Percentiles rank a stretch among this genome's conserved stretches.
Evolutionary conservation across 2,113 vertebrate species (phyloP).

Genomic region (Poeciliopsis prolifica): DNA sequence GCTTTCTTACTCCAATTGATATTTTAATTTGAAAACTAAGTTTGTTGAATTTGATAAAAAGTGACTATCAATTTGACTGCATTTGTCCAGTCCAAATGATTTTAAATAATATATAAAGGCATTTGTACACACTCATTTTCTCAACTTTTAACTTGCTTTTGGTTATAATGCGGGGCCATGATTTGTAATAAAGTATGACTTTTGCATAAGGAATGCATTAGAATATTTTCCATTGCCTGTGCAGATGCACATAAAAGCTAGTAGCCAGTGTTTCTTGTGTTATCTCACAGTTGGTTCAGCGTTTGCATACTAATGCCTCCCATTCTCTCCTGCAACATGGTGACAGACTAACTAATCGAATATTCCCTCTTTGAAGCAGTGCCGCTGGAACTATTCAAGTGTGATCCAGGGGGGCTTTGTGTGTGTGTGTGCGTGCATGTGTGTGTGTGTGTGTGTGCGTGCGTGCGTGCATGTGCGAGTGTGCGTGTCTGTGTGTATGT

Average conservation of each 20-base stretch:
- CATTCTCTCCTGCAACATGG: conserved; percentile 33
- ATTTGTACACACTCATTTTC: neutral
- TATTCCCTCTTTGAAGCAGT: conserved; percentile 69
- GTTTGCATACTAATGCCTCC: conserved; percentile 30
- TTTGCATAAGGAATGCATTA: conserved; percentile 1
- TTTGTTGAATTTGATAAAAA: neutral
- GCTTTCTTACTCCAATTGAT: neutral
- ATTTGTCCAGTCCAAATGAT: neutral
- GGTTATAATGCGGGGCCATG: neutral
- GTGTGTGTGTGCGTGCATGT: conserved; percentile 5
- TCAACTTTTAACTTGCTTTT: neutral
- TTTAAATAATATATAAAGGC: neutral
- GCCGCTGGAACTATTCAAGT: conserved; percentile 61
- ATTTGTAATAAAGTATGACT: neutral
- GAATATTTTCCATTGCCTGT: neutral
- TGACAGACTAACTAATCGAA: conserved; percentile 73
- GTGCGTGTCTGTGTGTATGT: neutral
- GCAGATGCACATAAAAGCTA: neutral
- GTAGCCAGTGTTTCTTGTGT: conserved; percentile 17
- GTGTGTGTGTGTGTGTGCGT: neutral
- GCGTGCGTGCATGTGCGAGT: neutral
- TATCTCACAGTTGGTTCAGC: conserved; percentile 35
- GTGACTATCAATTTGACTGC: neutral
- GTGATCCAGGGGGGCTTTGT: conserved; percentile 44
- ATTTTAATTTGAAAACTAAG: neutral